phyloP scores from a whole-genome alignment of 2,797 vertebrate genomes.

The Paramormyrops hopkinsi region DNA sequence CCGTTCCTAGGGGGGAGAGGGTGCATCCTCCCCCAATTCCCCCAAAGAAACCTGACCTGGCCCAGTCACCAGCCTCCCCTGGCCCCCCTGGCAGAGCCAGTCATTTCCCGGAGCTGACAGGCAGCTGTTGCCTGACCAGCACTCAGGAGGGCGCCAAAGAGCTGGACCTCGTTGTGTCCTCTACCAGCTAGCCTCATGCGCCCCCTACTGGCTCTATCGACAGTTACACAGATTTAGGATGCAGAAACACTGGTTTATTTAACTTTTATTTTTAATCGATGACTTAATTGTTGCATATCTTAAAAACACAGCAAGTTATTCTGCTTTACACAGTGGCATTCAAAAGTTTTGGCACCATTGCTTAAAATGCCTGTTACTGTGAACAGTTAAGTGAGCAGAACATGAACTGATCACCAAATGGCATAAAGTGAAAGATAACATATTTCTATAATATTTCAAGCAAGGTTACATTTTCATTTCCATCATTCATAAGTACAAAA shows the following conservation, averaged over 20 bases:
- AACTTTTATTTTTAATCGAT: conserved; percentile 3
- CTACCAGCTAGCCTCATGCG: conserved; percentile 69
- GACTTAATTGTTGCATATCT: background rate
- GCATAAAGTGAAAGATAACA: background rate
- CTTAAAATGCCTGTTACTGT: background rate
- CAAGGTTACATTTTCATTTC: background rate
- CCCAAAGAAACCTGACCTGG: conserved; percentile 82
- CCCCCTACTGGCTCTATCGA: background rate
- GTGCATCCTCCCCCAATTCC: conserved; percentile 79
- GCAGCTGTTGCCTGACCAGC: conserved; percentile 69
- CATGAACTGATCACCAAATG: background rate
- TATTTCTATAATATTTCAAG: background rate
- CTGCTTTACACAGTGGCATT: background rate
- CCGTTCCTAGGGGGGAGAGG: conserved; percentile 78
- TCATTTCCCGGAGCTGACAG: conserved; percentile 71
- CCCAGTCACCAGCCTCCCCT: conserved; percentile 74
- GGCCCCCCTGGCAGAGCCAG: conserved; percentile 56
- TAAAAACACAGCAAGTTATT: background rate
- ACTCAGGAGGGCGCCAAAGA: conserved; percentile 78
- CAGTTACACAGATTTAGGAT: background rate
- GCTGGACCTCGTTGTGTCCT: conserved; percentile 78
- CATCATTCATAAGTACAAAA: background rate
- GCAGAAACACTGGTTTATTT: conserved; percentile 23
- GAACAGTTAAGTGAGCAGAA: background rate
- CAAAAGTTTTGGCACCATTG: background rate